Base-by-base conservation (phyloP, 2,797 vertebrate species). In the Chlorospingus semifuscus region DNA sequence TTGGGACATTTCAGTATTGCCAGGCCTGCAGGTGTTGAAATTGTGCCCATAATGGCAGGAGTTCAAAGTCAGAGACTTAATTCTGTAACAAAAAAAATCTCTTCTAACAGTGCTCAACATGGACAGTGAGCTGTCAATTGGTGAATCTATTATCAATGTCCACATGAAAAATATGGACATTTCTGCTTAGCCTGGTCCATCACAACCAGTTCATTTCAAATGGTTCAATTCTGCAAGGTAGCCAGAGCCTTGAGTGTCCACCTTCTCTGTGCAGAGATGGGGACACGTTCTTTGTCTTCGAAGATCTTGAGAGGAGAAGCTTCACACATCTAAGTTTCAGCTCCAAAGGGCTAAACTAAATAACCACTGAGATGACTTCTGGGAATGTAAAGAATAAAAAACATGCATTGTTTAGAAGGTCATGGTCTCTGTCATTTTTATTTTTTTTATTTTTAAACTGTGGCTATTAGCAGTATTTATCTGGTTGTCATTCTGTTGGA, bases 401-500 rank as follows among this genome's bases (percentile, higher is more conserved):
- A 8, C 22, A 39, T 55, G 22, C 11, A 39, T 71, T 14, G n/a
- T 80, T 87, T 83, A 83, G 22, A 78, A 78, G 14, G 22, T 77
- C 60, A 10, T 26, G 5, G 9, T 70, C 24, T 66, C 21, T 77
- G 27, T 3, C 15, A 1, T 32, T 84, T 52, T 52, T 30, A 7
- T 32, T 36, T 59, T 44, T 44, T 15, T 49, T 22, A 15, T 66
- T 91, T 84, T 47, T 12, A 15, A 84, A 32, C 22, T 47, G 12
- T 44, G 24, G 12, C 53, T 75, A 11, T 72, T 83, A 91, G 57
- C 42, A 71, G 6, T 76, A 78, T 90, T 89, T 95, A 44, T 79
- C 39, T 88, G 52, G 36, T 95, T 96, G 94, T 93, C 94, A 74
- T 86, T 89, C 90, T 97, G 93, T 94, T 98, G 98, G 96, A 97